Base-by-base conservation (phyloP, 1,140 invertebrate species). In the Leptinotarsa undecemlineata region DNA sequence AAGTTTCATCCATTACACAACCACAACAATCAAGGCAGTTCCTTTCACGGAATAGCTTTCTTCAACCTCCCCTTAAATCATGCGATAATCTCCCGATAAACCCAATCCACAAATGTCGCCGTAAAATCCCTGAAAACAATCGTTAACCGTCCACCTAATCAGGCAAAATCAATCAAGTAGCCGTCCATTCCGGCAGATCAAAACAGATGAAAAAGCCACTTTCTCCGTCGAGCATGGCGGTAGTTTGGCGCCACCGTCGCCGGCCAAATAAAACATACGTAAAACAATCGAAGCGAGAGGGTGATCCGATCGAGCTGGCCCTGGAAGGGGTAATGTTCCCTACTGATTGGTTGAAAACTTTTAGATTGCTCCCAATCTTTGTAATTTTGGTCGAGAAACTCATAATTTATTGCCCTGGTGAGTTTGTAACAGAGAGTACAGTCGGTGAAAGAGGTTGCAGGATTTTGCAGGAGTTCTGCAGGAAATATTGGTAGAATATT, bases 341-440 rank as follows among this genome's bases (percentile, higher is more conserved):
- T 75, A 71, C 74, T 78, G 80, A 83, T 83, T 83, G 82, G 82
- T 78, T 79, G 81, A 82, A 81, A 83, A 83, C 80, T 83, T 83
- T 83, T 80, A 81, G 81, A 83, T 83, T 81, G 80, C 77, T 81
- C 78, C 81, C 81, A 81, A 81, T 82, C 81, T 83, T 81, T 72
- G 82, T 81, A 81, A 82, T 83, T 83, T 83, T 82, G 82, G 81
- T 82, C 79, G 79, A 78, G 81, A 80, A 83, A 82, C 75, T 82
- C 81, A 81, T 82, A 83, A 83, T 82, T 83, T 83, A 83, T 83
- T 82, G 79, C 81, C 74, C 61, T 69, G 75, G 74, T 72, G 61
- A 73, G 74, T 73, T 71, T 75, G 73, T 77, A 71, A 77, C 74
- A 47, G 71, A 26, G 69, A 68, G 78, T 79, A 79, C 78, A 77